Evolutionary conservation across 2,797 vertebrate species (phyloP), one percentile per base, ranked within the genome.

Genomic region (Thunnus albacares): DNA sequence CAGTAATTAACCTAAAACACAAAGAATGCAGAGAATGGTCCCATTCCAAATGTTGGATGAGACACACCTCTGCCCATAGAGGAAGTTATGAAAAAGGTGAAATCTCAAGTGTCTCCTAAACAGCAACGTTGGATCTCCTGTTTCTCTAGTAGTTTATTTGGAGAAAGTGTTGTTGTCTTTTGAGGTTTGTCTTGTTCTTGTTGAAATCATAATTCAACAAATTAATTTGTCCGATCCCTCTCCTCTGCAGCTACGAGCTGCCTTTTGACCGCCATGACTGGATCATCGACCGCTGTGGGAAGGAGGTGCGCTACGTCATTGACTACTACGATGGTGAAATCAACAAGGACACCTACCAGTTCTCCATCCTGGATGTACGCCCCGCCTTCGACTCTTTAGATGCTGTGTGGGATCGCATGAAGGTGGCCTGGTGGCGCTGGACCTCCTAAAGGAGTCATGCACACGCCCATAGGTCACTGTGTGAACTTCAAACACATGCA

Each of bases 391-490:
- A 99, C 92, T 98, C 98, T 3, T 45, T 99, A 13, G 95, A 86
- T 0, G 98, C 98, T 0, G 96, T 98, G 4, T 99, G 97, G 98
- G 98, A 99, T 91, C 96, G 98, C 63, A 96, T 97, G 96, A 99
- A 96, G 91, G 97, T 99, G 41, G 95, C 98, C 49, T 99, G 97
- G 96, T 99, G 97, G 98, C 96, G 97, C 75, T 99, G 98, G 98
- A 97, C 96, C 60, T 99, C 97, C 0, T 98, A 94, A 94, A 82
- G 43, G 10, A 68, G 45, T 18, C 10, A 8, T 2, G 38, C 7
- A 20, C 38, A 14, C 4, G 22, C 1, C 30, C 41, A 56, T 7
- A 57, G 49, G 60, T 81, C 8, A 70, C 43, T 3, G 33, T 72
- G 61, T 61, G 28, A 59, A 65, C 20, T 43, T 11, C 13, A 63